Percentiles rank a stretch among this genome's conserved stretches.
These are phyloP conservation scores for Heterotilapia buettikoferi DNA, from an alignment of 2,113 vertebrate species.

Conservation along the genomic window DNA sequence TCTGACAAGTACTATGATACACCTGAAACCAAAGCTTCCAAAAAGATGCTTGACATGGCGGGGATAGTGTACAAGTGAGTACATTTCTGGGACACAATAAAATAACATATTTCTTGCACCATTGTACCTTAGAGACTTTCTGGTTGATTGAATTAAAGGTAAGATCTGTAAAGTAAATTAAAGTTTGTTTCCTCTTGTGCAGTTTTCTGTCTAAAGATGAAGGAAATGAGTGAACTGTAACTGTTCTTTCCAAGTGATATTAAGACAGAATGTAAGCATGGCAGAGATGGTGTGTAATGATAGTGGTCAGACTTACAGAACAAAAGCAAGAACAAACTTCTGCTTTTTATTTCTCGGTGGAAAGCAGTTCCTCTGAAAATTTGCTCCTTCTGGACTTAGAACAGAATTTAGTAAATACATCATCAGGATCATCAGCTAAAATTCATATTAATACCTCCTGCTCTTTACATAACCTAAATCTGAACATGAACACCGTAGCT, in stretches of 20 bases:
- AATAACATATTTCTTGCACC: background rate
- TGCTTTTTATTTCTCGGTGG: background rate
- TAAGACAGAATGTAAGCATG: background rate
- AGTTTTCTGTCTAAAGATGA: background rate
- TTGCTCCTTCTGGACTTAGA: too few relatives aligned
- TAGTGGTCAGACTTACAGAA: background rate
- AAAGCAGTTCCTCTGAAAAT: background rate
- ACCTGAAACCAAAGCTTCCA: constrained; percentile 80
- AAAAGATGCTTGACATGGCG: constrained; percentile 78
- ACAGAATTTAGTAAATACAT: too few relatives aligned
- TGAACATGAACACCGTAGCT: background rate
- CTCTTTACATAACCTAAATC: background rate
- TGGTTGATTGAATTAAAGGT: background rate
- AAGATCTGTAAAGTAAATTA: background rate
- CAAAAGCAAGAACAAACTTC: background rate
- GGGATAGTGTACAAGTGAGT: constrained; percentile 78
- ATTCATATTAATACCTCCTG: too few relatives aligned
- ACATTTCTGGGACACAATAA: background rate
- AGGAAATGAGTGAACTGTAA: background rate
- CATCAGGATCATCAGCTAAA: too few relatives aligned
- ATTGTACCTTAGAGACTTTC: background rate
- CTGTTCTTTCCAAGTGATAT: background rate
- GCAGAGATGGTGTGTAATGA: background rate
- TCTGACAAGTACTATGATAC: constrained; percentile 88
- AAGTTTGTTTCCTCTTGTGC: background rate